Conservation (phyloP, 53 echinoderm and acorn worm genomes). For the Holothuria scabra region DNA sequence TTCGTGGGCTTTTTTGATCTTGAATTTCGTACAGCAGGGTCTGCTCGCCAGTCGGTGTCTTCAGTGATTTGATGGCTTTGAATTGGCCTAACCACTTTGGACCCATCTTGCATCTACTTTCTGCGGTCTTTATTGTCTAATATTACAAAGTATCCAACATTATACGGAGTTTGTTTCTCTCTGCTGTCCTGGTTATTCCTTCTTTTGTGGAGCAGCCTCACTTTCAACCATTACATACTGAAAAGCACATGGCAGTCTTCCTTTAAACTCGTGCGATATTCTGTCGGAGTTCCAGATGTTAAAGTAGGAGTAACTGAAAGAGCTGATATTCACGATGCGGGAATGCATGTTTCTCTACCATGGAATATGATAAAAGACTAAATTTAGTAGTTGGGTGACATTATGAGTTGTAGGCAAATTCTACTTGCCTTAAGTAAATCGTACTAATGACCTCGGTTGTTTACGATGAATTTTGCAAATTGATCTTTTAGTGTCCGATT, state of each 20-base stretch:
- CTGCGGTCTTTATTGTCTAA: background rate
- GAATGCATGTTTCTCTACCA: background rate
- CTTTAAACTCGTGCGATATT: conserved; percentile 10
- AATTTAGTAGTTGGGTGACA: conserved; percentile 13
- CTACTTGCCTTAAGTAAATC: conserved; percentile 13
- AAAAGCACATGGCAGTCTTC: conserved; percentile 7
- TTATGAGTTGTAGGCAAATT: conserved; percentile 33
- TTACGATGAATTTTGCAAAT: conserved; percentile 1
- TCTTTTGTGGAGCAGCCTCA: background rate
- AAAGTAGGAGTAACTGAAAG: too few relatives aligned
- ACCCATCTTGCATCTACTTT: background rate
- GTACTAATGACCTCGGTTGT: background rate
- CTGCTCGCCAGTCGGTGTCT: background rate
- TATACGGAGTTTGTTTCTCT: background rate
- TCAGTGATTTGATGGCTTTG: background rate
- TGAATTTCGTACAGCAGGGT: background rate
- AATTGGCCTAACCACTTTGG: background rate
- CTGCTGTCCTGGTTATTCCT: background rate
- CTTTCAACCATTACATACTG: background rate
- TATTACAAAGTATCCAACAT: background rate
- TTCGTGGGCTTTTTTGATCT: background rate
- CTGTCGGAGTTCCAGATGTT: conserved; percentile 16
- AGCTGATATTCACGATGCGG: background rate
- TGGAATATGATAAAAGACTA: background rate
- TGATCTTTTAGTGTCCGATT: conserved; percentile 58